These are phyloP conservation scores for Eurytoma californica DNA, from an alignment of 2,888 invertebrate species.

Conservation along the genomic window DNA sequence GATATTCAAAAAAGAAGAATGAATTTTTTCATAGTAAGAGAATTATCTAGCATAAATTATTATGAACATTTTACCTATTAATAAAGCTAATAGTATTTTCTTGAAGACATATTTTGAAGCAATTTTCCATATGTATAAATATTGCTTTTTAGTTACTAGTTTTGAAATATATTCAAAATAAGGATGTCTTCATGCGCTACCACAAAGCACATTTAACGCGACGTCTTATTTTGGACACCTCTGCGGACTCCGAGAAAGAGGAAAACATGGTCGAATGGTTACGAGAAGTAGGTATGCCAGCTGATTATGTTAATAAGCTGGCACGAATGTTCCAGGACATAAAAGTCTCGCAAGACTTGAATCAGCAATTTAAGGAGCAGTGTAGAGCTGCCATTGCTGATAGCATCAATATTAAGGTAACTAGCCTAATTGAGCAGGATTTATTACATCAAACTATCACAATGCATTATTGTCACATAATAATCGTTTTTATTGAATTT, in stretches of 20 bases:
- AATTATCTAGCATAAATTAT: neutral
- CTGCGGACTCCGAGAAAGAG: conserved; percentile 99
- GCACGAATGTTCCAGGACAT: conserved; percentile 99
- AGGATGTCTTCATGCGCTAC: conserved; percentile 99
- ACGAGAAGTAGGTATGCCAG: conserved; percentile 99
- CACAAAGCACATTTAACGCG: conserved; percentile 98
- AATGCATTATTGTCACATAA: neutral
- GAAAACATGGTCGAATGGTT: conserved; percentile 99
- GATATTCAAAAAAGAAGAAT: too few species aligned
- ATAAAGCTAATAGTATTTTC: too few species aligned
- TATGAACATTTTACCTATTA: neutral
- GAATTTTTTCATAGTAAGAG: too few species aligned
- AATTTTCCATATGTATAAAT: too few species aligned
- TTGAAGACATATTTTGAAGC: too few species aligned
- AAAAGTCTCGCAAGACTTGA: conserved; percentile 97
- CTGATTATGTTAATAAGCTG: conserved; percentile 98
- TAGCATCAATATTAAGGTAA: conserved; percentile 93
- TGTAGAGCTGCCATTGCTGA: conserved; percentile 88
- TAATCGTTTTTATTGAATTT: neutral
- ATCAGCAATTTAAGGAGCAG: conserved; percentile 89
- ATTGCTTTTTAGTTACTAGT: conserved; percentile 83
- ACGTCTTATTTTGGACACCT: conserved; percentile 96
- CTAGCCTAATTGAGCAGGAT: neutral
- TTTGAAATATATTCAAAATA: conserved; percentile 98
- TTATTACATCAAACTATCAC: neutral